Base-by-base conservation (phyloP, 2,888 invertebrate species). In the Augochlorella aurata region DNA sequence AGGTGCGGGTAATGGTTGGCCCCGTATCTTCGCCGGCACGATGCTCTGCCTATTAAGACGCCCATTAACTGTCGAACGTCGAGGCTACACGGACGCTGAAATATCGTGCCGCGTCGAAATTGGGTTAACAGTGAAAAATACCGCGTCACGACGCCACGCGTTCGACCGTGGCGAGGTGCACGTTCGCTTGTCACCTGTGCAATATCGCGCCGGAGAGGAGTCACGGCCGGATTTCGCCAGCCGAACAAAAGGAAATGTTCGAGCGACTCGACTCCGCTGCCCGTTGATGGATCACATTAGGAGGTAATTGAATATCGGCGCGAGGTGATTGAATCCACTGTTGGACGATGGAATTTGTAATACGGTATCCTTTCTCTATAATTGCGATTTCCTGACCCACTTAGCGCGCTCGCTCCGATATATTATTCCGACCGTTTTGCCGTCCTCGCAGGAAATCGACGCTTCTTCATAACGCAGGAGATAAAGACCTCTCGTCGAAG, bases 1-100 rank as follows among this genome's bases (percentile, higher is more conserved):
- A 4, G 38, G 7, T 0, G 38, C 74, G 45, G 77, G 44, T 84
- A 83, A 81, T 77, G 54, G 66, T 66, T 38, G 38, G 38, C 38
- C 0, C 65, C 71, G 71, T 74, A 72, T 75, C 79, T 71, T 47
- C 61, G 38, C 52, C 47, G 52, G 63, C 18, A 58, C 74, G 71
- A 69, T 69, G 83, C 71, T 69, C 14, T 24, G 72, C 74, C 72
- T 50, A 82, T 83, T 74, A 83, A 78, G 68, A 45, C 74, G 54
- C 50, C 73, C 69, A 81, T 85, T 84, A 84, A 77, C 70, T 77
- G 73, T 72, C 74, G 47, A 52, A 47, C 69, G n/a, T 49, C n/a
- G 52, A 7, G 21, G 52, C 29, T 65, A 61, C 80, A 65, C 65
- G 29, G 29, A n/a, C 61, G 70, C 70, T 67, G 52, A 82, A 82